These are phyloP conservation scores for Tipula vernalis DNA, from an alignment of 2,888 invertebrate genomes.

Conservation along the genomic window DNA sequence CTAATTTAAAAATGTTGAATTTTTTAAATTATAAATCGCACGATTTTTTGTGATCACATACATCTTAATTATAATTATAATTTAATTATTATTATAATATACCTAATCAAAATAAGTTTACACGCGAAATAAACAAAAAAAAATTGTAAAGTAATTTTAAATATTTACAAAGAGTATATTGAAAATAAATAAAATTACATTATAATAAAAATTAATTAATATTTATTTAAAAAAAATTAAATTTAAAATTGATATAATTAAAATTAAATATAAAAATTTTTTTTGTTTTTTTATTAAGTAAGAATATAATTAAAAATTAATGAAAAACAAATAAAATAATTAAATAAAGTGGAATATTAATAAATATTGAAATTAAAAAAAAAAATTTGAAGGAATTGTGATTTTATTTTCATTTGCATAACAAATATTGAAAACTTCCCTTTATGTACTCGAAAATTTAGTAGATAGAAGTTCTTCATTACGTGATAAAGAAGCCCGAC, in stretches of 20 bases:
- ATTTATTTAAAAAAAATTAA: background rate
- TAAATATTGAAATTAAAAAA: background rate
- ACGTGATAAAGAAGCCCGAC: too few relatives aligned
- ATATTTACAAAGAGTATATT: background rate
- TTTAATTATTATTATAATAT: background rate
- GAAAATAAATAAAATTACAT: background rate
- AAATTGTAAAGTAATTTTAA: background rate
- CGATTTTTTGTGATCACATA: background rate
- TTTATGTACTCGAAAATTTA: too few relatives aligned
- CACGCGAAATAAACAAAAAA: background rate
- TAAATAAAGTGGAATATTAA: background rate
- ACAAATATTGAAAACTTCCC: too few relatives aligned
- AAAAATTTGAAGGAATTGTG: background rate
- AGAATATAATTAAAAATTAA: background rate
- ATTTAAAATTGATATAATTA: background rate
- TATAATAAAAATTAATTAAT: background rate
- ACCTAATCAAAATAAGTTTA: background rate
- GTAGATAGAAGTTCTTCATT: too few relatives aligned
- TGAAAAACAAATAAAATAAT: background rate
- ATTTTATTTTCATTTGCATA: background rate
- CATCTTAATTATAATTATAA: background rate
- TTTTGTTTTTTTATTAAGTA: background rate
- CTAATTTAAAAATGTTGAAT: background rate
- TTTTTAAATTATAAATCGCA: background rate
- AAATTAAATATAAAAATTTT: background rate